These are phyloP conservation scores for Magallana ariakensis DNA, from an alignment of 1,140 invertebrate species.

Conservation along the genomic window DNA sequence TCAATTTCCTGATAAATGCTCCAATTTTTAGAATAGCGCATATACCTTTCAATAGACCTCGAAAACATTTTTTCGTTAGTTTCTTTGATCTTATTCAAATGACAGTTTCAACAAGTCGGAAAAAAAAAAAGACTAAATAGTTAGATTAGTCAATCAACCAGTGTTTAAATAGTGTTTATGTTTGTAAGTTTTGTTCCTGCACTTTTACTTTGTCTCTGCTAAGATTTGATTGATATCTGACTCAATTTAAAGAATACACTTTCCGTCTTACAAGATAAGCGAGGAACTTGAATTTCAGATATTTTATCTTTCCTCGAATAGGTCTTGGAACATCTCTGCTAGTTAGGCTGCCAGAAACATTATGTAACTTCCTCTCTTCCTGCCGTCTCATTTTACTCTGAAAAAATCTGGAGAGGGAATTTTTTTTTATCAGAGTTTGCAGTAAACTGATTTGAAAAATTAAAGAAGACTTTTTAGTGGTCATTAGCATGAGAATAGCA, in stretches of 20 bases:
- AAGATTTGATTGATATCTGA: neutral
- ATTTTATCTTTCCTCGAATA: neutral
- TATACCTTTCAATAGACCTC: too few species aligned
- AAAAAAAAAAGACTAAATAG: too few species aligned
- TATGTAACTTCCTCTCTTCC: slow-evolving; percentile 13
- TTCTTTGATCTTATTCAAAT: too few species aligned
- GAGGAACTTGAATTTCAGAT: neutral
- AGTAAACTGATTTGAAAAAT: neutral
- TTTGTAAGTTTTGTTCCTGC: neutral
- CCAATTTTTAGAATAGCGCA: too few species aligned
- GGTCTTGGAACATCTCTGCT: neutral
- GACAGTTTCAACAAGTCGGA: too few species aligned
- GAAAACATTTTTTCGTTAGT: too few species aligned
- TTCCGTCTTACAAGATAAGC: slow-evolving; percentile 19
- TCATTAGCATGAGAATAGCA: neutral
- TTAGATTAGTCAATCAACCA: neutral
- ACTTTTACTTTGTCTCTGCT: neutral
- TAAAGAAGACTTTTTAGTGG: neutral
- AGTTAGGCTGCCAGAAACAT: neutral
- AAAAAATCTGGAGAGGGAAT: neutral
- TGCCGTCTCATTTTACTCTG: neutral
- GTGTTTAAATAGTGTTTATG: neutral
- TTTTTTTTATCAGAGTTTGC: neutral
- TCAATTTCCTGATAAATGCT: too few species aligned
- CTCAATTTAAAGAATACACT: neutral